phyloP scores from a whole-genome alignment of 2,888 invertebrate genomes.

The Volucella inflata region DNA sequence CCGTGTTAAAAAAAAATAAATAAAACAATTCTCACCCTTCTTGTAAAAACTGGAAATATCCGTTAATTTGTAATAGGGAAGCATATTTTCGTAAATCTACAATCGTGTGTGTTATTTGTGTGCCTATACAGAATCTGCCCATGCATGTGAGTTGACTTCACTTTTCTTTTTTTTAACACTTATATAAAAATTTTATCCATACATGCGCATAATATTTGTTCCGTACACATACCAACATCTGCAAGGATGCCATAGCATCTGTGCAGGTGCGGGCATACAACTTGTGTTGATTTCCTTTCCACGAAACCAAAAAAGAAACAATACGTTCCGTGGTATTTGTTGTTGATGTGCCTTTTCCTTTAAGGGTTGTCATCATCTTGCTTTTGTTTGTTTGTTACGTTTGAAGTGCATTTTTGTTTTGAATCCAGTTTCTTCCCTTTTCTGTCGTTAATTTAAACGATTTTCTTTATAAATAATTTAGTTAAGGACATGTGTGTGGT shows the following conservation, averaged over 20 bases:
- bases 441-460: conserved; percentile 26
- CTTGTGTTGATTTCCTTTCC: conserved; percentile 47
- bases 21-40: conserved; percentile 3
- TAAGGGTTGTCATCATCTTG: conserved; percentile 53
- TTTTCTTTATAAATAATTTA: conserved; percentile 2
- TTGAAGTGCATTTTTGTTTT: background rate
- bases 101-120: background rate
- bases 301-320: conserved; percentile 34
- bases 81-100: conserved; percentile 2
- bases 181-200: background rate
- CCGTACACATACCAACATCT: conserved; percentile 3
- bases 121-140: background rate
- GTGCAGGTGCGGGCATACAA: conserved; percentile 63
- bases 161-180: background rate
- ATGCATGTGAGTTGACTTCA: background rate
- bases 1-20: background rate
- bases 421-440: background rate
- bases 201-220: conserved; percentile 18
- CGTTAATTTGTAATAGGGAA: conserved; percentile 24
- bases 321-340: conserved; percentile 35
- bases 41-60: conserved; percentile 10
- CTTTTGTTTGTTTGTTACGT: conserved; percentile 31
- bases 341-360: conserved; percentile 23
- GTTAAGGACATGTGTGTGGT: conserved; percentile 3
- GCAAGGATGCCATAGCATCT: conserved; percentile 46